A percentile compares a stretch with the other conserved stretches of the same genome.
These are phyloP conservation scores for Protosalanx chinensis DNA, from an alignment of 2,797 vertebrate genomes.

Conservation along the genomic window DNA sequence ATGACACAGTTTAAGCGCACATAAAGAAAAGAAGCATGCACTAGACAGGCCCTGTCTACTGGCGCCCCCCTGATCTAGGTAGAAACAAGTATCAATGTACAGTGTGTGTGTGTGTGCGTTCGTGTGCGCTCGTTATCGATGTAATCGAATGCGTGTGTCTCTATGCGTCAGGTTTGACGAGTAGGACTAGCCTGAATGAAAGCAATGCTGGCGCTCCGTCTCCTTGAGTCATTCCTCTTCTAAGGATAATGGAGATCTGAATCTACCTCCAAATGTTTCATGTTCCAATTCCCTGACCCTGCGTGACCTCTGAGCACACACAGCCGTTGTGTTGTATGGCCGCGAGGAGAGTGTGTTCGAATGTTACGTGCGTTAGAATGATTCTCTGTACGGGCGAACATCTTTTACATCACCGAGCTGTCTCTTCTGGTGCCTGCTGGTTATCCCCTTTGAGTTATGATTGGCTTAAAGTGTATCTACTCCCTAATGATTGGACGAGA, in stretches of 20 bases:
- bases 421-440: slow-evolving; percentile 16
- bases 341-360: neutral
- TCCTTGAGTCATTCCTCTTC: slow-evolving; percentile 38
- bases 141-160: too few species aligned
- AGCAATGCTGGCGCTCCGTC: too few species aligned
- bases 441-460: slow-evolving; percentile 24
- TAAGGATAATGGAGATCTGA: slow-evolving; percentile 51
- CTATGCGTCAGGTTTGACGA: too few species aligned
- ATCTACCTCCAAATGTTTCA: slow-evolving; percentile 61
- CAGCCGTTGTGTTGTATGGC: slow-evolving; percentile 13
- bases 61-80: too few species aligned
- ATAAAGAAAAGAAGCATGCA: neutral
- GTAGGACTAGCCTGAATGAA: too few species aligned
- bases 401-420: slow-evolving; percentile 27
- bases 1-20: slow-evolving; percentile 5
- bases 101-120: neutral
- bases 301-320: slow-evolving; percentile 25
- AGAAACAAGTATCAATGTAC: too few species aligned
- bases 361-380: neutral
- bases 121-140: too few species aligned
- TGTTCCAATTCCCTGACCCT: slow-evolving; percentile 44
- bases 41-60: too few species aligned
- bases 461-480: neutral
- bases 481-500: too few species aligned
- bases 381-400: slow-evolving; percentile 15